These are phyloP conservation scores for Poecilus cupreus DNA, from an alignment of 2,888 invertebrate species.

Conservation along the genomic window DNA sequence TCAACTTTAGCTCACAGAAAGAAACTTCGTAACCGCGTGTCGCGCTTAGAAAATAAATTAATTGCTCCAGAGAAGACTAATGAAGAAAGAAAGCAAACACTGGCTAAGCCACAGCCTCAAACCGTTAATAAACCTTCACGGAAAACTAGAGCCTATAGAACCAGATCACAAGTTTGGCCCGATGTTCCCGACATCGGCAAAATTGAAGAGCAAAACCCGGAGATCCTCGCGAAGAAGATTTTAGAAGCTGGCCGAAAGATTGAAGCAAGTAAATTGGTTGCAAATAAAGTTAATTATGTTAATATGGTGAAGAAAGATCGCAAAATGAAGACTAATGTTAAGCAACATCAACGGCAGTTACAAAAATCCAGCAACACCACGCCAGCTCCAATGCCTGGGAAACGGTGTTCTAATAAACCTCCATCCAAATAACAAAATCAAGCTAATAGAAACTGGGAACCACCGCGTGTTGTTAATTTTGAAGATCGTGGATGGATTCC, in stretches of 20 bases:
- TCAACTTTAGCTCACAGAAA: constrained; percentile 89
- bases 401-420: constrained; percentile 64
- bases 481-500: constrained; percentile 80
- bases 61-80: constrained; percentile 82
- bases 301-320: constrained; percentile 62
- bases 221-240: constrained; percentile 91
- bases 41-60: constrained; percentile 87
- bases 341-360: constrained; percentile 39
- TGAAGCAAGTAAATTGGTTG: constrained; percentile 84
- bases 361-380: constrained; percentile 65
- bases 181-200: constrained; percentile 92
- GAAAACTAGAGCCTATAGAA: constrained; percentile 82
- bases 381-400: constrained; percentile 69
- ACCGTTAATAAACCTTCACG: constrained; percentile 74
- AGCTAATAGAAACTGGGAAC: constrained; percentile 77
- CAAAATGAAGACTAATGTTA: constrained; percentile 33
- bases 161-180: constrained; percentile 93
- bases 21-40: constrained; percentile 87
- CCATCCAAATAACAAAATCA: constrained; percentile 10
- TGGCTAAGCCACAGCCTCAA: constrained; percentile 67
- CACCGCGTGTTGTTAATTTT: constrained; percentile 90
- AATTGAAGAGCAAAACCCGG: constrained; percentile 94
- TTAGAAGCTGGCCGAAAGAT: constrained; percentile 92
- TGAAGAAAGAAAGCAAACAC: constrained; percentile 77
- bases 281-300: constrained; percentile 63